These are phyloP conservation scores for Tragelaphus scriptus DNA, from an alignment of 2,113 vertebrate genomes.

Conservation along the genomic window DNA sequence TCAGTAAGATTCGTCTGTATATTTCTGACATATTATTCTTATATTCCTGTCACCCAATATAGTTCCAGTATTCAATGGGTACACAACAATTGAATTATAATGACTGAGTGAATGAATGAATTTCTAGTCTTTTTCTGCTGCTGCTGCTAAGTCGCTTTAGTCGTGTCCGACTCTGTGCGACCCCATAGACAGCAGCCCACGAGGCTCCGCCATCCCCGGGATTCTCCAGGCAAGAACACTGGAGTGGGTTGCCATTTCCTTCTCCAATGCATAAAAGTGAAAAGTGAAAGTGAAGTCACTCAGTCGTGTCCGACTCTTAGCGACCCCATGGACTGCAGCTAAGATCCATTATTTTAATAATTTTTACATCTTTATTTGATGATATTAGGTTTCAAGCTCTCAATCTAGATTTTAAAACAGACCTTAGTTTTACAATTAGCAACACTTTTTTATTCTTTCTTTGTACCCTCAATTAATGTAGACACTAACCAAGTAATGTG, in stretches of 20 bases:
- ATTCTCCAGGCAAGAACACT: too few species aligned
- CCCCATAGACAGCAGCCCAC: too few species aligned
- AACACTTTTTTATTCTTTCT: neutral
- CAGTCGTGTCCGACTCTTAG: too few species aligned
- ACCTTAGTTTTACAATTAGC: neutral
- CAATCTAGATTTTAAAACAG: neutral
- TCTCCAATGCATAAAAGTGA: too few species aligned
- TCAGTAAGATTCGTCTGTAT: neutral
- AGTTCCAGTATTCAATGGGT: neutral
- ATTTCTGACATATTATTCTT: neutral
- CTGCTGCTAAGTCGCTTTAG: too few species aligned
- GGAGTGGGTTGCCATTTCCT: too few species aligned
- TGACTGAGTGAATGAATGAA: neutral
- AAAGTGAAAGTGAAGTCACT: too few species aligned
- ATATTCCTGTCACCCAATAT: neutral
- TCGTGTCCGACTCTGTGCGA: too few species aligned
- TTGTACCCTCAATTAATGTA: neutral
- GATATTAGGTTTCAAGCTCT: neutral
- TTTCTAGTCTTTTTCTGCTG: neutral
- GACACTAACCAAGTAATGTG: neutral
- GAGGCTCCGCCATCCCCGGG: too few species aligned
- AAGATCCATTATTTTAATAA: neutral
- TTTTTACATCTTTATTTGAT: neutral
- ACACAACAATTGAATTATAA: neutral
- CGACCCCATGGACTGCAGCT: too few species aligned